Evolutionary conservation across 2,113 vertebrate species (phyloP).

Genomic region (Dromas ardeola): DNA sequence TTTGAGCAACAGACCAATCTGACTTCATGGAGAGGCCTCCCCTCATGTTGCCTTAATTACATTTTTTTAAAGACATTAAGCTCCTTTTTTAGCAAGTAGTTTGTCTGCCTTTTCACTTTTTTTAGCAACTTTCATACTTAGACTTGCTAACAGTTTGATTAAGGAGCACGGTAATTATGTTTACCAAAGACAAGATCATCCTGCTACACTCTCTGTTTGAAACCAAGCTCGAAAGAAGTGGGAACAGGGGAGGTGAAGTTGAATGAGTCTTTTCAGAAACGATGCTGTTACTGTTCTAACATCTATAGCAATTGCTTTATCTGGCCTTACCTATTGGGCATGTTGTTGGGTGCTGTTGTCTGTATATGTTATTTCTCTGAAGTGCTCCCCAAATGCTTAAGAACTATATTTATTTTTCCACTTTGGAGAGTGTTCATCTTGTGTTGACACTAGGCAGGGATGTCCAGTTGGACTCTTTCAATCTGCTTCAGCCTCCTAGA

Average conservation of each 20-base stretch:
- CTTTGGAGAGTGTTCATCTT: background rate
- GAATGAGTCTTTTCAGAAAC: background rate
- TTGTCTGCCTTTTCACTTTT: background rate
- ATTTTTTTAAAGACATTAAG: background rate
- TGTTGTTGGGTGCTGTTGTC: background rate
- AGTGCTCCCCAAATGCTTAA: background rate
- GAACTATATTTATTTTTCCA: background rate
- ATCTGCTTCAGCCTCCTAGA: background rate
- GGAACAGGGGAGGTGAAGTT: background rate
- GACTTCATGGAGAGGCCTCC: background rate
- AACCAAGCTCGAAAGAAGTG: background rate
- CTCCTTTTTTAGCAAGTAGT: background rate
- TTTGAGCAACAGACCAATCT: conserved; percentile 10
- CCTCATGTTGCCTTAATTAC: background rate
- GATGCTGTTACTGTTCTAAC: background rate
- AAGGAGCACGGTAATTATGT: background rate
- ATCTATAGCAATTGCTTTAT: background rate
- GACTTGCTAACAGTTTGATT: background rate
- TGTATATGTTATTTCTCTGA: background rate
- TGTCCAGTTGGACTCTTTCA: background rate
- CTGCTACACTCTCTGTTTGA: background rate
- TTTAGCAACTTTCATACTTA: background rate
- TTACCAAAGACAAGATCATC: background rate
- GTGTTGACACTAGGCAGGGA: background rate
- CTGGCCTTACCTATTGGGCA: background rate